Evolutionary conservation across 2,113 vertebrate genomes (phyloP).

Genomic region (Prochilodus magdalenae): DNA sequence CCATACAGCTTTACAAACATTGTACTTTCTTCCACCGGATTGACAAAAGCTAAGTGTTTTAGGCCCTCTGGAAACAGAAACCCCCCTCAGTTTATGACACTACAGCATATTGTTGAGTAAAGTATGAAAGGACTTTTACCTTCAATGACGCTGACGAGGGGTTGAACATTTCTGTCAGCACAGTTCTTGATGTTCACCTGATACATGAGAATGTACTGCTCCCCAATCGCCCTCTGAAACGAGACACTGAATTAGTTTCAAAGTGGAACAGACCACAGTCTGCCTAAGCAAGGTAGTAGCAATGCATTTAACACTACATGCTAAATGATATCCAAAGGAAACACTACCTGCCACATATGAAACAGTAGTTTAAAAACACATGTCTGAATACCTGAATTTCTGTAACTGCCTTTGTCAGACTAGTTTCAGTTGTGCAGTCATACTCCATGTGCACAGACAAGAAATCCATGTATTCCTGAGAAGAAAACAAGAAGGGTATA

Average conservation of each 20-base stretch:
- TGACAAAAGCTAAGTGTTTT: too few species aligned
- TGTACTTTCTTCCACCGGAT: too few species aligned
- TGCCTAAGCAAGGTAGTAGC: not conserved
- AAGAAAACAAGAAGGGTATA: too few species aligned
- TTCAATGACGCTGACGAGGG: slow-evolving; percentile 65
- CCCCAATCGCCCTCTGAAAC: slow-evolving; percentile 62
- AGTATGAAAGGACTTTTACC: slow-evolving; percentile 58
- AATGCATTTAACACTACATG: not conserved
- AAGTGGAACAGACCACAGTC: not conserved
- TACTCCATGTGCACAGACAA: too few species aligned
- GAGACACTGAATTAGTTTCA: not conserved
- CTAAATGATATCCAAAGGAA: not conserved
- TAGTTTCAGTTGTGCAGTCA: too few species aligned
- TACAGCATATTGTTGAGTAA: not conserved
- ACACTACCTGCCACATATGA: too few species aligned
- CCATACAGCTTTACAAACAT: too few species aligned
- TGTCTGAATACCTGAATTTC: too few species aligned
- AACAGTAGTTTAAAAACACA: too few species aligned
- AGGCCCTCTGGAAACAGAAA: not conserved
- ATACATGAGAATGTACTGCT: slow-evolving; percentile 70
- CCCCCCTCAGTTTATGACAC: not conserved
- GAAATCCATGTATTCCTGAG: too few species aligned
- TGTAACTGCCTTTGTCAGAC: too few species aligned
- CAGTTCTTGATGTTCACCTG: slow-evolving; percentile 58
- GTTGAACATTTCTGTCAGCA: too few species aligned